Evolutionary conservation across 2,888 invertebrate genomes (phyloP).

Genomic region (Coenonympha glycerion): DNA sequence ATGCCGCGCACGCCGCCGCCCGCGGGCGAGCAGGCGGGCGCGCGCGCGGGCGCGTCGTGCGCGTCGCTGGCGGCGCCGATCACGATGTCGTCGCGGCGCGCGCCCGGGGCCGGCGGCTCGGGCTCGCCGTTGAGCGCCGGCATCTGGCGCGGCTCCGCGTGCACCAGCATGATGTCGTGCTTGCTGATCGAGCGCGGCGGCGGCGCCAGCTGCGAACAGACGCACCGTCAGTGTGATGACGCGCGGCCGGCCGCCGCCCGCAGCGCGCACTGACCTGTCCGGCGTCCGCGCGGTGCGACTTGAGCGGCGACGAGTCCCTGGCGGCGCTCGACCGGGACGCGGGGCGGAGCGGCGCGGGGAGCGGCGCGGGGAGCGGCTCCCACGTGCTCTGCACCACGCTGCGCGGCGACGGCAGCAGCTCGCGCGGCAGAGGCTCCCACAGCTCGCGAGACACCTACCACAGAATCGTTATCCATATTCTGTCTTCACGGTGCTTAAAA

Average conservation of each 20-base stretch:
- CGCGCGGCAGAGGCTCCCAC: conserved; percentile 16
- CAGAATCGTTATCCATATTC: background rate
- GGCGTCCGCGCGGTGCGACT: conserved; percentile 29
- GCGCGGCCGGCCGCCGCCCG: conserved; percentile 54
- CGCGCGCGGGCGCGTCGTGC: conserved; percentile 25
- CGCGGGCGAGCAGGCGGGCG: conserved; percentile 52
- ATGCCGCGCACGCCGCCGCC: conserved; percentile 72
- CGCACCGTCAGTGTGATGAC: too few relatives aligned
- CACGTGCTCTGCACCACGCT: conserved; percentile 29
- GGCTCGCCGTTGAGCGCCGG: conserved; percentile 47
- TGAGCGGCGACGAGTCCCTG: conserved; percentile 36
- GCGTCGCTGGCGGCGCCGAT: conserved; percentile 21
- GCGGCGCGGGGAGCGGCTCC: conserved; percentile 18
- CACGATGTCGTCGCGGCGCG: conserved; percentile 11
- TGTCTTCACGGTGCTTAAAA: too few relatives aligned
- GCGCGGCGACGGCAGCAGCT: conserved; percentile 29
- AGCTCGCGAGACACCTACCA: background rate
- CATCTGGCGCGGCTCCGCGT: conserved; percentile 44
- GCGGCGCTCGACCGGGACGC: conserved; percentile 11
- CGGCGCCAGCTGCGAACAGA: conserved; percentile 53
- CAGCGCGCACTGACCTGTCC: conserved; percentile 32
- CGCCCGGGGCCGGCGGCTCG: conserved; percentile 23
- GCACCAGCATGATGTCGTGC: conserved; percentile 57
- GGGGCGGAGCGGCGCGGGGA: conserved; percentile 28
- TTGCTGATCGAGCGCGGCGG: conserved; percentile 58